These are phyloP conservation scores for Athrips mouffetella DNA, from an alignment of 2,888 invertebrate genomes.

Conservation along the genomic window DNA sequence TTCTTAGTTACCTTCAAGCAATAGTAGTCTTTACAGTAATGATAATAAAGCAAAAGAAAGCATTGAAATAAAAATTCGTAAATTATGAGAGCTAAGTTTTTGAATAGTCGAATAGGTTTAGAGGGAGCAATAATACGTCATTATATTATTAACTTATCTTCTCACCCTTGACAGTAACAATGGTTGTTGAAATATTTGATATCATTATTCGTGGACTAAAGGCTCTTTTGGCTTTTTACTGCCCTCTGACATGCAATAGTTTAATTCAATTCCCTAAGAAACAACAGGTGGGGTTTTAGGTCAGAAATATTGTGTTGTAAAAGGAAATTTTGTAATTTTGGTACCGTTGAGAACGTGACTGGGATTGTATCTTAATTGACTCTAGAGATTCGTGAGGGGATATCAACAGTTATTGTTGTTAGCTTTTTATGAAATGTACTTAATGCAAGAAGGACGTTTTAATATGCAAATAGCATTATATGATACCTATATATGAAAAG, in stretches of 20 bases:
- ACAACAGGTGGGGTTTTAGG: slow-evolving; percentile 44
- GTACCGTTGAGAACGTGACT: slow-evolving; percentile 52
- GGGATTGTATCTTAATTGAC: slow-evolving; percentile 58
- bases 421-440: too few relatives aligned
- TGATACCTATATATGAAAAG: too few relatives aligned
- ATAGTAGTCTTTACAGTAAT: slow-evolving; percentile 27
- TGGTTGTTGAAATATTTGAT: slow-evolving; percentile 73
- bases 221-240: slow-evolving; percentile 54
- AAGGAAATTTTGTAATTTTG: slow-evolving; percentile 37
- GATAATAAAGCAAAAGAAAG: slow-evolving; percentile 21
- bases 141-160: slow-evolving; percentile 77
- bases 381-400: slow-evolving; percentile 40
- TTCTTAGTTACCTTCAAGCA: background rate
- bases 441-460: too few relatives aligned
- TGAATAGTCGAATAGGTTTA: slow-evolving; percentile 55
- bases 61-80: slow-evolving; percentile 27
- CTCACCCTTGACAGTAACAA: slow-evolving; percentile 78
- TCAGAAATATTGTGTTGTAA: slow-evolving; percentile 30
- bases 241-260: slow-evolving; percentile 68
- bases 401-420: too few relatives aligned
- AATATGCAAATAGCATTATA: too few relatives aligned
- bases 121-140: slow-evolving; percentile 68
- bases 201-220: slow-evolving; percentile 62
- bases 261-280: slow-evolving; percentile 61
- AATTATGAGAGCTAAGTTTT: slow-evolving; percentile 43